A percentile compares a stretch with the other conserved stretches of the same genome.
Conservation (phyloP, 2,113 vertebrate species). For the Pipa parva region DNA sequence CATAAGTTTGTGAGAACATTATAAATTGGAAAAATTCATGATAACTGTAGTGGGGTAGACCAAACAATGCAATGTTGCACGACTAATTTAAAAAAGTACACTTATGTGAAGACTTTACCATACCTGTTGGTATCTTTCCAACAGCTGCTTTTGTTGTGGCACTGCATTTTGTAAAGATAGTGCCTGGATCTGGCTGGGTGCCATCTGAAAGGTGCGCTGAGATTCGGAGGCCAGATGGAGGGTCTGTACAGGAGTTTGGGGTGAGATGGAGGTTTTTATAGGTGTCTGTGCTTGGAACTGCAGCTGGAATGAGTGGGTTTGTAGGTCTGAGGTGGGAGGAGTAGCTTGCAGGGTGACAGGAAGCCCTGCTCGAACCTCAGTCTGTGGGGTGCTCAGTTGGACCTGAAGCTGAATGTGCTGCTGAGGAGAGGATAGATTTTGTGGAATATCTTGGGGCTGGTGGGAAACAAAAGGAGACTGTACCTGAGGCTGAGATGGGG, state of each 20-base stretch:
- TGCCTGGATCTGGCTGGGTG: conserved; percentile 72
- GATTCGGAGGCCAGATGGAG: conserved; percentile 69
- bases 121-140: conserved; percentile 89
- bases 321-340: conserved; percentile 42
- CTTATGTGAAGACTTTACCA: neutral
- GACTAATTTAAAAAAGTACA: neutral
- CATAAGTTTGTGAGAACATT: too few relatives aligned
- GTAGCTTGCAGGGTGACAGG: conserved; percentile 23
- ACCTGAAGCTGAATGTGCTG: conserved; percentile 42
- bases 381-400: conserved; percentile 16
- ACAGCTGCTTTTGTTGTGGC: conserved; percentile 75
- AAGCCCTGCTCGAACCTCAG: conserved; percentile 33
- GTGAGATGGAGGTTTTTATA: conserved; percentile 61
- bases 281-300: conserved; percentile 61
- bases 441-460: conserved; percentile 48
- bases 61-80: too few relatives aligned
- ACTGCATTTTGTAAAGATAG: conserved; percentile 67
- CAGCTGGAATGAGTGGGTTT: conserved; percentile 60
- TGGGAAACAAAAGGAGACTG: conserved; percentile 49
- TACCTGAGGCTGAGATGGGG: conserved; percentile 58
- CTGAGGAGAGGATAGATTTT: conserved; percentile 3
- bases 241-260: conserved; percentile 61
- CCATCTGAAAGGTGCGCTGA: conserved; percentile 76
- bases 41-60: too few relatives aligned
- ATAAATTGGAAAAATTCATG: too few relatives aligned